Percentiles rank a stretch among this genome's conserved stretches.
Evolutionary conservation across 2,113 vertebrate species (phyloP).

Genomic region (Acrocephalus kingi): DNA sequence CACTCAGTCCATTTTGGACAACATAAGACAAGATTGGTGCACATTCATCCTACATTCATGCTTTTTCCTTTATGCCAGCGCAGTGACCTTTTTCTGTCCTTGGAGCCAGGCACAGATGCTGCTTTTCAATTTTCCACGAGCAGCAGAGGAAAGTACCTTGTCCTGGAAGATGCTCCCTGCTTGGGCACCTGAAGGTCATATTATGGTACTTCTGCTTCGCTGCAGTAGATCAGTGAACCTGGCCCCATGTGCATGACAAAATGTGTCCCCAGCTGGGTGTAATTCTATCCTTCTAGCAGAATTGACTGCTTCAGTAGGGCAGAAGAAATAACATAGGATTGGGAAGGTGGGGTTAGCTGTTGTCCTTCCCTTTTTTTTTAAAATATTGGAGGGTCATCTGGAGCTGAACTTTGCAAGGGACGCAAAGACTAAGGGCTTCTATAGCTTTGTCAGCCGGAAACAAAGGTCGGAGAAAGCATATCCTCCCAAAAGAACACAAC

Average conservation of each 20-base stretch:
- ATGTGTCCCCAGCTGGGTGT: not conserved
- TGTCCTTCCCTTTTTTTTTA: not conserved
- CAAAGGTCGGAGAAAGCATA: not conserved
- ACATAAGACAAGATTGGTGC: not conserved
- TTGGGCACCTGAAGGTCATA: not conserved
- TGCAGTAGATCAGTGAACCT: not conserved
- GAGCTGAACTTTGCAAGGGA: not conserved
- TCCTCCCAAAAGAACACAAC: not conserved
- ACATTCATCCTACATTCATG: not conserved
- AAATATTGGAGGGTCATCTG: not conserved
- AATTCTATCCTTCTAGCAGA: not conserved
- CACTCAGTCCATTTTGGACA: not conserved
- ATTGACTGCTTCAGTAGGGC: not conserved
- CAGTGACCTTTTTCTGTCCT: not conserved
- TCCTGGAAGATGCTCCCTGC: not conserved
- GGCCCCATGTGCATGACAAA: not conserved
- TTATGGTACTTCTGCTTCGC: not conserved
- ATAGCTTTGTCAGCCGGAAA: not conserved
- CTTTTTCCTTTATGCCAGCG: not conserved
- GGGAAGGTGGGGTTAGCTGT: not conserved
- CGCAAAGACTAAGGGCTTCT: not conserved
- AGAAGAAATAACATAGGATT: not conserved
- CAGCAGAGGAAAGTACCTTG: not conserved
- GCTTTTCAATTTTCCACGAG: not conserved
- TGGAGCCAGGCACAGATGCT: not conserved